Percentiles rank a stretch among this genome's conserved stretches.
These are phyloP conservation scores for Varanus salvator DNA, from an alignment of 2,113 vertebrate species.

Conservation along the genomic window DNA sequence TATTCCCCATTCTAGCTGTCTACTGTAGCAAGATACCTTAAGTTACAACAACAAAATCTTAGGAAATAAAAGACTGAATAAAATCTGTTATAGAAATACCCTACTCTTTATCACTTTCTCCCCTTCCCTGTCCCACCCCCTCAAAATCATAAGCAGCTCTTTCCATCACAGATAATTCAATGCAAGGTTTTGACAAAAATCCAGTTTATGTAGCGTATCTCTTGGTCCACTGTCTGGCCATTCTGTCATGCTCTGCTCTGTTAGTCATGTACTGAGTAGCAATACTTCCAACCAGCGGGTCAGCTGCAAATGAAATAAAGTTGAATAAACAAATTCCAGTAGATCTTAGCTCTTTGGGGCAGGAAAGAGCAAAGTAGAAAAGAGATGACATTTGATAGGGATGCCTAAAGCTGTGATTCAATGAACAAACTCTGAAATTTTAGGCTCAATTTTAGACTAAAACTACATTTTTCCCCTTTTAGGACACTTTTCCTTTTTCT, in stretches of 20 bases:
- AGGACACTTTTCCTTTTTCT: too few species aligned
- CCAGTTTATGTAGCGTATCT: slow-evolving; percentile 91
- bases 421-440: not conserved
- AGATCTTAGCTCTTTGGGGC: not conserved
- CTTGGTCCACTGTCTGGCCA: slow-evolving; percentile 98
- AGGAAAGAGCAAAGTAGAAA: not conserved
- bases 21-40: slow-evolving; percentile 93
- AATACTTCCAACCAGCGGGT: slow-evolving; percentile 96
- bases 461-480: not conserved
- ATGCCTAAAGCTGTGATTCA: not conserved
- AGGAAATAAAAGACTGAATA: slow-evolving; percentile 95
- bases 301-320: slow-evolving; percentile 83
- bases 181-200: slow-evolving; percentile 63
- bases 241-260: slow-evolving; percentile 97
- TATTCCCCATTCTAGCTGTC: slow-evolving; percentile 86
- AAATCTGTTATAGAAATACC: slow-evolving; percentile 98
- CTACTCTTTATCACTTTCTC: slow-evolving; percentile 82
- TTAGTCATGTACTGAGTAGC: slow-evolving; percentile 97
- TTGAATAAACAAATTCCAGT: slow-evolving; percentile 40
- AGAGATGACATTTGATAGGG: slow-evolving; percentile 9
- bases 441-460: not conserved
- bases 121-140: slow-evolving; percentile 74
- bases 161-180: slow-evolving; percentile 80
- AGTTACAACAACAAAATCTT: slow-evolving; percentile 93
- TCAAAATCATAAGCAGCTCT: slow-evolving; percentile 85